Base-by-base conservation (phyloP, 2,113 vertebrate species). In the Sprattus sprattus region DNA sequence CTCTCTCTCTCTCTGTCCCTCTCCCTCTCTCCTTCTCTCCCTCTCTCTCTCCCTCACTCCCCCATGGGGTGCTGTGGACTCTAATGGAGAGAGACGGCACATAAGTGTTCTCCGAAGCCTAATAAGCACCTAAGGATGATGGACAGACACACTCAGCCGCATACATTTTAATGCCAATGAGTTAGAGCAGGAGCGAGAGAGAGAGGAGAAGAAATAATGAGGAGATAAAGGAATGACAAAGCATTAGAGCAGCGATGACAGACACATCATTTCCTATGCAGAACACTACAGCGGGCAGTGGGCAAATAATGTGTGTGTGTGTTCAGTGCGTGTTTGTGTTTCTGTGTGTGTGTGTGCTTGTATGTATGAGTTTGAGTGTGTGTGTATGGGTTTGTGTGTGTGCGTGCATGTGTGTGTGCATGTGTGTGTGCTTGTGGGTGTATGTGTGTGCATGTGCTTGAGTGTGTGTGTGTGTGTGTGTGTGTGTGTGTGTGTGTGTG, bases 81-180 rank as follows among this genome's bases (percentile, higher is more conserved):
- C 7, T 64, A 64, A 64, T 64, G 60, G 60, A 1, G 4, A 25
- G 60, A 64, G 60, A 64, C 60, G n/a, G 60, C 60, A 20, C 20
- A 64, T 64, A 64, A 64, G 60, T 8, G 20, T 64, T 25, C 60
- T 64, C 60, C 7, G 22, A 22, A 3, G 60, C 60, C 60, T 25
- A 64, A 64, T 64, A 64, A 64, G 60, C 60, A 64, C 60, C 60
- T 64, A 64, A 64, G 60, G 60, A 60, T 64, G 60, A 64, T n/a
- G 60, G 60, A 64, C 60, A 22, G 60, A 64, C 60, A 22, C 60
- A n/a, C 60, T 6, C 20, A 64, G 20, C 20, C 60, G 60, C 60
- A 22, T 64, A 6, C n/a, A 64, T 64, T 25, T 64, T 2, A 2
- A n/a, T 64, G 22, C 4, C n/a, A 25, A 25, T 64, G 60, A 49